Evolutionary conservation across 2,888 invertebrate genomes (phyloP).

Genomic region (Sesamia inferens): DNA sequence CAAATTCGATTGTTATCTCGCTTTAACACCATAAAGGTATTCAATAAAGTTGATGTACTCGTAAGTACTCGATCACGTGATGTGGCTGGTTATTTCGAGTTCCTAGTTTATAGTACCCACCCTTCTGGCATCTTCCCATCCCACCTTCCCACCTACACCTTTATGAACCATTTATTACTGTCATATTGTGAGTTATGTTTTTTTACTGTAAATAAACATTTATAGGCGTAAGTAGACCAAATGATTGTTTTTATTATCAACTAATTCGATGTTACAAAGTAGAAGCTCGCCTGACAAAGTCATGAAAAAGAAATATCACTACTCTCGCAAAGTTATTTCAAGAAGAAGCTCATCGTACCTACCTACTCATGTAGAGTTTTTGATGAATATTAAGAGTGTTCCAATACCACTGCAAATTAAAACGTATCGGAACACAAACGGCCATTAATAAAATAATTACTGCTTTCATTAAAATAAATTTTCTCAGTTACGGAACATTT

Average conservation of each 20-base stretch:
- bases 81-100: slow-evolving; percentile 48
- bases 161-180: slow-evolving; percentile 71
- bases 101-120: slow-evolving; percentile 44
- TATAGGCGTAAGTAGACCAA: slow-evolving; percentile 58
- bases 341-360: slow-evolving; percentile 24
- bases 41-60: slow-evolving; percentile 53
- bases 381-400: slow-evolving; percentile 28
- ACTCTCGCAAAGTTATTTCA: slow-evolving; percentile 23
- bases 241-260: slow-evolving; percentile 64
- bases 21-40: slow-evolving; percentile 45
- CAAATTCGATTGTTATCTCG: slow-evolving; percentile 60
- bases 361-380: slow-evolving; percentile 22
- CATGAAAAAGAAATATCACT: slow-evolving; percentile 3
- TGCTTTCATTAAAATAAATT: slow-evolving; percentile 22
- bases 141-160: slow-evolving; percentile 47
- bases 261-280: slow-evolving; percentile 54
- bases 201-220: slow-evolving; percentile 63
- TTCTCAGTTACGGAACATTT: neutral
- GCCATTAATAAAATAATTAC: slow-evolving; percentile 14
- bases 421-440: slow-evolving; percentile 19
- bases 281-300: slow-evolving; percentile 11
- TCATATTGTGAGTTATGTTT: slow-evolving; percentile 69
- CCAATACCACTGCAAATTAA: slow-evolving; percentile 26
- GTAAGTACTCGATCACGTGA: slow-evolving; percentile 47
- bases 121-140: neutral